phyloP scores from a whole-genome alignment of 1,140 invertebrate species.

The Alviniconcha marisindica region DNA sequence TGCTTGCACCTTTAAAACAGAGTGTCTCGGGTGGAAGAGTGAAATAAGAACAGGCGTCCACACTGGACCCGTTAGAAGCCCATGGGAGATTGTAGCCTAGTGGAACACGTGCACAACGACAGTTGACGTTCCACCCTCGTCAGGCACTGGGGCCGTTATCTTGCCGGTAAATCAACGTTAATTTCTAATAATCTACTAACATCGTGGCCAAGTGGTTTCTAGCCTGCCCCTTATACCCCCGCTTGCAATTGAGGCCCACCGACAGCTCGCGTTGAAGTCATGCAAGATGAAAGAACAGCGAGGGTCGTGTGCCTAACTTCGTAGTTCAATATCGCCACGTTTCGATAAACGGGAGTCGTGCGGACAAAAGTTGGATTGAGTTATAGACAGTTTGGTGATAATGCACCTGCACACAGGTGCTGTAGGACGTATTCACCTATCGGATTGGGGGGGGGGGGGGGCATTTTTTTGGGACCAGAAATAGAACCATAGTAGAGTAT shows the following conservation, averaged over 20 bases:
- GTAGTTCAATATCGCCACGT: neutral
- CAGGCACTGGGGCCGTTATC: neutral
- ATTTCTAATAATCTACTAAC: neutral
- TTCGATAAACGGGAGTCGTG: neutral
- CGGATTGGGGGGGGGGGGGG: too few species aligned
- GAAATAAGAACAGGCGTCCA: too few species aligned
- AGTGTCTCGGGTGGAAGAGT: too few species aligned
- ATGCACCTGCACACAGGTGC: constrained; percentile 21
- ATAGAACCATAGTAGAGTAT: too few species aligned
- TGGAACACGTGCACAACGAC: neutral
- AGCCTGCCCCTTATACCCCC: neutral
- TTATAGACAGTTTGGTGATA: constrained; percentile 3
- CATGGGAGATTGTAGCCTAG: too few species aligned
- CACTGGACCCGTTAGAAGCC: too few species aligned
- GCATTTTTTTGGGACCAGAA: too few species aligned
- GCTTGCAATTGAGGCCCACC: constrained; percentile 2
- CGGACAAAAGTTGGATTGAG: constrained; percentile 9
- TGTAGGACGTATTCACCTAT: too few species aligned
- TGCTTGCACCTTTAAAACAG: too few species aligned
- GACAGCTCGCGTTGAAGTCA: neutral
- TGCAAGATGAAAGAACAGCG: neutral
- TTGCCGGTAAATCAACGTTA: constrained; percentile 6
- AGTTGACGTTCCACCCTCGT: neutral
- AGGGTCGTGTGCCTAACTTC: too few species aligned
- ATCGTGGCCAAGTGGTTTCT: neutral